Evolutionary conservation across 2,797 vertebrate species (phyloP), one percentile per base, ranked within the genome.

Genomic region (Cyclura pinguis): DNA sequence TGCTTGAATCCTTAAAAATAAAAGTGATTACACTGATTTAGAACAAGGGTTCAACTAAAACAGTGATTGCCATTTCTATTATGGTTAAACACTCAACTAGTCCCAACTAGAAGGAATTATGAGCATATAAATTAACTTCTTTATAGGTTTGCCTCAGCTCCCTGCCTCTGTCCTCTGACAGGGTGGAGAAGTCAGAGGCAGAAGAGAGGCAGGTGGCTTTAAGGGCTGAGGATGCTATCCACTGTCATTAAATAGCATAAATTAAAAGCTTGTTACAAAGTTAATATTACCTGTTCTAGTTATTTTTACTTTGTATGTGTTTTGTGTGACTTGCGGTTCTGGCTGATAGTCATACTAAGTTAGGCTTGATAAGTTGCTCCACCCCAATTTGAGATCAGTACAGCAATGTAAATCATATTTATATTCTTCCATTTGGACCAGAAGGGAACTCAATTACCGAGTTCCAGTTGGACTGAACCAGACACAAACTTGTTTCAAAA

Each of bases 201-300:
- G 42, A 18, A 77, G 12, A 18, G 52, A 84, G 29, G 57, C n/a
- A 29, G 16, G 69, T 84, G 72, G 72, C 81, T 84, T 77, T 59
- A n/a, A 69, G 47, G 67, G 57, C 78, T 32, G 52, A 85, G 13
- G 50, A 69, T 80, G 50, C 18, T 80, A 57, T 22, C 74, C 52
- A 72, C 14, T 80, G 35, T 59, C 85, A 89, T 85, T 89, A 85
- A 59, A 55, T 22, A 80, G 12, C 59, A 57, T 42, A 80, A 57
- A 85, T 89, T 80, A 89, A 89, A 80, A 85, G 55, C 72, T 85
- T 72, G 50, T 85, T 89, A 80, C 74, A 89, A 38, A 57, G 55
- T 89, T 89, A 78, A 80, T 80, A 85, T 55, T 80, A 76, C 52
- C 52, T 84, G 73, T 84, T 62, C 73, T 42, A 76, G 52, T 18